These are phyloP conservation scores for Peromyscus melanophrys DNA, from an alignment of 2,797 vertebrate species.

Conservation along the genomic window DNA sequence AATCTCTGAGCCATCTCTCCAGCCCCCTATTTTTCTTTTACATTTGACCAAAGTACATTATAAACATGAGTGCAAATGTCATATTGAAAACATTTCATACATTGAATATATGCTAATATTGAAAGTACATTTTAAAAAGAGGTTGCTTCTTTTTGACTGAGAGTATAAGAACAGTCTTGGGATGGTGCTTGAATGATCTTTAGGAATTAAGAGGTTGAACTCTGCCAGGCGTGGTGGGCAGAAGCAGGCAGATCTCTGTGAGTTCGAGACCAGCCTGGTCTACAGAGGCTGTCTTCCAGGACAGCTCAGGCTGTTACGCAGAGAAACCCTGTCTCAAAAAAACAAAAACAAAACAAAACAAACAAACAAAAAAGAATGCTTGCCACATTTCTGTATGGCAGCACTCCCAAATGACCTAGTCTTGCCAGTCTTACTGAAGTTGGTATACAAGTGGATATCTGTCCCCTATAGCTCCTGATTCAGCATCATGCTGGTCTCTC, in stretches of 20 bases:
- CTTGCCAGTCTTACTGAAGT: not conserved
- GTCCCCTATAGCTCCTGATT: not conserved
- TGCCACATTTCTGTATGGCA: not conserved
- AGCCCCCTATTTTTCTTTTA: not conserved
- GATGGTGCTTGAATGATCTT: not conserved
- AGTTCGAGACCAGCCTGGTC: no score
- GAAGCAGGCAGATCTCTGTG: no score
- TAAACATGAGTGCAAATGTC: not conserved
- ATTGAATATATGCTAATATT: not conserved
- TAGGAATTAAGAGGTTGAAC: not conserved
- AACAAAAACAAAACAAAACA: not conserved
- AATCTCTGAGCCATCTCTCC: no score
- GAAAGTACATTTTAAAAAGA: not conserved
- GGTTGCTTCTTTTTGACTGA: not conserved
- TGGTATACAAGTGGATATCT: not conserved
- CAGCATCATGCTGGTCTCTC: not conserved
- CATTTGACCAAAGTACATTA: not conserved
- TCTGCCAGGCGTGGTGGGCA: not conserved
- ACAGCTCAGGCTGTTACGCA: no score
- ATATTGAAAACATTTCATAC: not conserved
- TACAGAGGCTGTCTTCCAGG: no score
- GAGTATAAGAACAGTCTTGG: conserved; percentile 13
- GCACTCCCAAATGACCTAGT: not conserved
- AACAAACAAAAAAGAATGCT: no score
- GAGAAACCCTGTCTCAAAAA: no score